Base-by-base conservation (phyloP, 2,113 vertebrate genomes). In the Bucco capensis region DNA sequence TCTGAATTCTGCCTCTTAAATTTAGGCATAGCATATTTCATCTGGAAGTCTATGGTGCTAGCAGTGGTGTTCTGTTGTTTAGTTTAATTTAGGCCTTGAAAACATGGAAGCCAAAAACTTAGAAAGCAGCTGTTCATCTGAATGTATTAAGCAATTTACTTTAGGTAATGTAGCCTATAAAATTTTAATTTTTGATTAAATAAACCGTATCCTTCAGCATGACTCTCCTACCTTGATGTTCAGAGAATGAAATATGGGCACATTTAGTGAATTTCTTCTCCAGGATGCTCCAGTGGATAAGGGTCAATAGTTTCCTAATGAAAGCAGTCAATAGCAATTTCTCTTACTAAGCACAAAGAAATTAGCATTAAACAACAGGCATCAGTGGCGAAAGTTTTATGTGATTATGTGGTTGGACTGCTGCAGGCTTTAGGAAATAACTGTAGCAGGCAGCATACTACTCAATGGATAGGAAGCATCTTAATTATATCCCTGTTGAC, bases 311-410 rank as follows among this genome's bases (percentile, higher is more conserved):
- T 95, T 98, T 97, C 92, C 96, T 97, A 98, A 98, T 98, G 96
- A 97, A 98, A 95, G 95, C 93, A 97, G 98, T 98, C 98, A 97
- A 98, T 98, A 98, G 97, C 97, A 98, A 98, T 98, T 98, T 97
- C 94, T 98, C 96, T 96, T 97, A 94, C 95, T 95, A 97, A 97
- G 95, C 96, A 95, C 95, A 90, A 97, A 95, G 96, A 98, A 98
- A 98, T 98, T 97, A 98, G 94, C 84, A 83, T 96, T 94, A 96
- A 97, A 97, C 95, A 97, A 94, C 92, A 95, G 89, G 84, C 88
- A 69, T 40, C 22, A 77, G 53, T 85, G 44, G 69, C 10, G 2
- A 78, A 92, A 95, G 90, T 94, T 96, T 95, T 92, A 76, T 80
- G 78, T 44, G 77, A 82, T 96, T 94, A 64, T 84, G 93, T 88